Percentiles rank a stretch among this genome's conserved stretches.
These are phyloP conservation scores for Dugesia japonica DNA, from an alignment of 2,888 invertebrate genomes.

Conservation along the genomic window DNA sequence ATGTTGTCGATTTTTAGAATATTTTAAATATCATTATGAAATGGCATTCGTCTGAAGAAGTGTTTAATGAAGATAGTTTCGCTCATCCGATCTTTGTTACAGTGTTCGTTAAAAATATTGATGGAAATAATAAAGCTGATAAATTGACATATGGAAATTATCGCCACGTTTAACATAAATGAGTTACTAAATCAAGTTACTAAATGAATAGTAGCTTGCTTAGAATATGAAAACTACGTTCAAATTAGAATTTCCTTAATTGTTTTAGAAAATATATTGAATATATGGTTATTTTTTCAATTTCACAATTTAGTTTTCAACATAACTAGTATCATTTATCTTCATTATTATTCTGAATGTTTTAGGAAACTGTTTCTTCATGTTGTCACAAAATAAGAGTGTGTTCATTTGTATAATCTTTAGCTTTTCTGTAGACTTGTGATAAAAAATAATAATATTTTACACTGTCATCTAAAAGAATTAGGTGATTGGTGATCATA, in stretches of 20 bases:
- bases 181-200: slow-evolving; percentile 54
- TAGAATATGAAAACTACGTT: slow-evolving; percentile 88
- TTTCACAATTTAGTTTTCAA: too few relatives aligned
- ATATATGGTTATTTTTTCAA: too few relatives aligned
- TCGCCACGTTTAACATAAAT: slow-evolving; percentile 80
- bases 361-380: too few relatives aligned
- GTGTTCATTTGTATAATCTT: too few relatives aligned
- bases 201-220: slow-evolving; percentile 75
- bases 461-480: too few relatives aligned
- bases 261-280: slow-evolving; percentile 74
- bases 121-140: slow-evolving; percentile 53
- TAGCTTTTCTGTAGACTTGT: too few relatives aligned
- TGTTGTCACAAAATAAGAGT: too few relatives aligned
- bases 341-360: too few relatives aligned
- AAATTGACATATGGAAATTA: slow-evolving; percentile 72
- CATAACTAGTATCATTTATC: too few relatives aligned
- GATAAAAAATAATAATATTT: too few relatives aligned
- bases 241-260: slow-evolving; percentile 87
- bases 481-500: too few relatives aligned
- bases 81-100: slow-evolving; percentile 93
- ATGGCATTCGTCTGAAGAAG: slow-evolving; percentile 77
- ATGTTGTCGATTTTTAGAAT: slow-evolving; percentile 77
- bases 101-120: slow-evolving; percentile 58
- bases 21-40: slow-evolving; percentile 82
- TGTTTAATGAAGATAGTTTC: slow-evolving; percentile 81